Percentiles rank a stretch among this genome's conserved stretches.
These are phyloP conservation scores for Scomber scombrus DNA, from an alignment of 2,113 vertebrate species.

Conservation along the genomic window DNA sequence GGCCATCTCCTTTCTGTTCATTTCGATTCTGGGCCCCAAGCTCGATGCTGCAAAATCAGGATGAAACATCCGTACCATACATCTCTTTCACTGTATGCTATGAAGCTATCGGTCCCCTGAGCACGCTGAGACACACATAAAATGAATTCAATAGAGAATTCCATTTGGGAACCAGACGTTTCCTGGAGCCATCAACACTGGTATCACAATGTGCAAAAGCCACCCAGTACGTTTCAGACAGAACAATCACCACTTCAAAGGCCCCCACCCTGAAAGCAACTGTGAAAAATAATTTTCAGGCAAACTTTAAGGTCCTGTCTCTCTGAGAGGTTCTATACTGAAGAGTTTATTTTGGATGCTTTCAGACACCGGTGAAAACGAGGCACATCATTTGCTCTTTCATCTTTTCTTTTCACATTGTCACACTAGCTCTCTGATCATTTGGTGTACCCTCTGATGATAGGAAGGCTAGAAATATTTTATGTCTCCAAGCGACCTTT, in stretches of 20 bases:
- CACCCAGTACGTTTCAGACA: conserved; percentile 35
- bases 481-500: conserved; percentile 16
- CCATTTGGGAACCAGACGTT: conserved; percentile 65
- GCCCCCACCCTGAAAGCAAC: conserved; percentile 32
- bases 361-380: conserved; percentile 41
- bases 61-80: conserved; percentile 48
- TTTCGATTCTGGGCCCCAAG: conserved; percentile 26
- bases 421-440: conserved; percentile 32
- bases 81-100: conserved; percentile 46
- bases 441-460: conserved; percentile 2
- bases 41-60: conserved; percentile 34
- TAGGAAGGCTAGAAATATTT: conserved; percentile 18
- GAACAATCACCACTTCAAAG: conserved; percentile 78
- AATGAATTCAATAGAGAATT: conserved; percentile 67
- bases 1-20: conserved; percentile 11
- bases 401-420: conserved; percentile 33
- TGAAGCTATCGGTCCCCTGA: conserved; percentile 56
- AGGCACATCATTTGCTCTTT: conserved; percentile 31
- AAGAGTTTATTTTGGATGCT: conserved; percentile 25
- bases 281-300: conserved; percentile 49
- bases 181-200: conserved; percentile 63
- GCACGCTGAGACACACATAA: conserved; percentile 48
- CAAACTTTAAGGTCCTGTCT: conserved; percentile 65
- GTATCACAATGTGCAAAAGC: conserved; percentile 64
- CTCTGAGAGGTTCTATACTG: conserved; percentile 25